phyloP scores from a whole-genome alignment of 2,888 invertebrate genomes.

The Aleiodes alternator region DNA sequence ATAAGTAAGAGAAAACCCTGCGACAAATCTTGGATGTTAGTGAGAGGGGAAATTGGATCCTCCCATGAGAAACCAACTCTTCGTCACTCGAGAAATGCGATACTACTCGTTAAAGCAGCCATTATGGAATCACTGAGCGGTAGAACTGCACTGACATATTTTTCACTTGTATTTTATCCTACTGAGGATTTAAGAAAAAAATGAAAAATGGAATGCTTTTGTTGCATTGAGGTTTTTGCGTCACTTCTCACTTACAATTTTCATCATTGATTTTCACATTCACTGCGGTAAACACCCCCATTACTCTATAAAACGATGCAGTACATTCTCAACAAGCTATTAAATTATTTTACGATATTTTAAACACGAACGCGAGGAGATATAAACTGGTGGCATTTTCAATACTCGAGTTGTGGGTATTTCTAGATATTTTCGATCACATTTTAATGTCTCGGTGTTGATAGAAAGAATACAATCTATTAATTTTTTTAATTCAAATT shows the following conservation, averaged over 20 bases:
- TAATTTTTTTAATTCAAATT: too few species aligned
- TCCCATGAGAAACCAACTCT: constrained; percentile 26
- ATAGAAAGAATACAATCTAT: too few species aligned
- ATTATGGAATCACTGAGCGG: constrained; percentile 36
- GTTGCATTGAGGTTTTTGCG: too few species aligned
- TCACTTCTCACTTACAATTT: too few species aligned
- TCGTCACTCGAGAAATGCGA: constrained; percentile 31
- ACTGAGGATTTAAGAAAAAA: not conserved
- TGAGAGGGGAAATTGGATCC: constrained; percentile 17
- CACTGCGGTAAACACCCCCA: constrained; percentile 1
- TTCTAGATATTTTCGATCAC: too few species aligned
- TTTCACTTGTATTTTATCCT: constrained; percentile 17
- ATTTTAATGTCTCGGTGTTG: too few species aligned
- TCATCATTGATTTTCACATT: constrained; percentile 21
- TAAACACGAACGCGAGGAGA: constrained; percentile 18
- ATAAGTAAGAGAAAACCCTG: constrained; percentile 4
- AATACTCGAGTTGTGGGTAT: too few species aligned
- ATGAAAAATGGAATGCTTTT: too few species aligned
- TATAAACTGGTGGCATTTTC: not conserved
- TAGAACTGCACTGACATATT: constrained; percentile 36
- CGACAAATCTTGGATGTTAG: constrained; percentile 17
- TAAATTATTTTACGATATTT: constrained; percentile 44
- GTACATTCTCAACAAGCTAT: constrained; percentile 41
- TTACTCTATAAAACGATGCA: constrained; percentile 37
- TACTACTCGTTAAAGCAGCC: constrained; percentile 40